Percentiles rank a stretch among this genome's conserved stretches.
phyloP scores from a whole-genome alignment of 2,888 invertebrate species.

The Spilarctia lutea region DNA sequence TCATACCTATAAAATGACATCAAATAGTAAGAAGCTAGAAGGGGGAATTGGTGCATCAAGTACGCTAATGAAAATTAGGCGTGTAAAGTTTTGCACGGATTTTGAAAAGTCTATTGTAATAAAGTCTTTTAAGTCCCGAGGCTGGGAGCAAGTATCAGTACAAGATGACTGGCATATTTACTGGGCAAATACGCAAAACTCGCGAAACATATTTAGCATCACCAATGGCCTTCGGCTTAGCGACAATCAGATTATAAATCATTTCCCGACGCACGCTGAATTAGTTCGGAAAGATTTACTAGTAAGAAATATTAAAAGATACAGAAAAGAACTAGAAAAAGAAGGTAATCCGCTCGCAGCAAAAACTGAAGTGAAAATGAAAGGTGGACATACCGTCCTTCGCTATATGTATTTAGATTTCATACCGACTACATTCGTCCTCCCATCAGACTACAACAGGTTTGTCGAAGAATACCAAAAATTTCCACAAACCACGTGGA shows the following conservation, averaged over 20 bases:
- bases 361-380: conserved; percentile 84
- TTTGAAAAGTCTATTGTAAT: conserved; percentile 71
- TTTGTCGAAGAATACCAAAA: conserved; percentile 98
- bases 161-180: conserved; percentile 99
- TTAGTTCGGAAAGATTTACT: conserved; percentile 97
- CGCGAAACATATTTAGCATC: conserved; percentile 92
- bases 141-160: conserved; percentile 93
- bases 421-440: conserved; percentile 96
- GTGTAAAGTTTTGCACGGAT: conserved; percentile 68
- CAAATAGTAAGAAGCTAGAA: not conserved
- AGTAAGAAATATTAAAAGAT: conserved; percentile 98
- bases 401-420: conserved; percentile 94
- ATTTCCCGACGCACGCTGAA: conserved; percentile 98
- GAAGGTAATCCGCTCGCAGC: conserved; percentile 95
- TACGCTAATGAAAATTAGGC: not conserved
- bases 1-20: conserved; percentile 5
- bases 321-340: conserved; percentile 96
- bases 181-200: conserved; percentile 96
- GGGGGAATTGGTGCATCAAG: not conserved
- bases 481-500: conserved; percentile 98
- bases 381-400: conserved; percentile 88
- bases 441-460: conserved; percentile 98
- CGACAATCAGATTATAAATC: conserved; percentile 97
- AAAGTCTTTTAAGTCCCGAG: conserved; percentile 70
- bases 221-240: conserved; percentile 81